phyloP scores from a whole-genome alignment of 37 sponge, comb jelly and placozoan species.

The Axinella damicornis region DNA sequence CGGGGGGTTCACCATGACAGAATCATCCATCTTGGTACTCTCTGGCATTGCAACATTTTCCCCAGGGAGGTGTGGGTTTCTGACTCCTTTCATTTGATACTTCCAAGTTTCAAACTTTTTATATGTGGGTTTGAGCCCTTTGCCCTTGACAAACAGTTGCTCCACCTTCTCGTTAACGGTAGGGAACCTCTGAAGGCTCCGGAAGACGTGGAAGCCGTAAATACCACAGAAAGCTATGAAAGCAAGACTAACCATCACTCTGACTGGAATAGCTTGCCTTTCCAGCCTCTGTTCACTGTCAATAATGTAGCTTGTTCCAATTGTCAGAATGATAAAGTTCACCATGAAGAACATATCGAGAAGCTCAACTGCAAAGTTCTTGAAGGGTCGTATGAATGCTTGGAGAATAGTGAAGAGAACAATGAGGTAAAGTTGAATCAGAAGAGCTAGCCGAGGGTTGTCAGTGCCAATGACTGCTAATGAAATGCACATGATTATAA shows the following conservation, averaged over 20 bases:
- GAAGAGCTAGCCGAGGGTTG: neutral
- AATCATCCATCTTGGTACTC: too few species aligned
- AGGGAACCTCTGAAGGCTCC: neutral
- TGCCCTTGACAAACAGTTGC: too few species aligned
- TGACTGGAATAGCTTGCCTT: neutral
- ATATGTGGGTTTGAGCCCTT: too few species aligned
- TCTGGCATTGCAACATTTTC: too few species aligned
- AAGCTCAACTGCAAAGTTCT: neutral
- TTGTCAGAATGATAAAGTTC: conserved; percentile 9
- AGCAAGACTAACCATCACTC: neutral
- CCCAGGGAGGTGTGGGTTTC: too few species aligned
- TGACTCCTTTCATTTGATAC: too few species aligned
- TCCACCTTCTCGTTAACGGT: too few species aligned
- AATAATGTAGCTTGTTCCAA: neutral
- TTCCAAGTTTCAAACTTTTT: too few species aligned
- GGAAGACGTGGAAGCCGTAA: neutral
- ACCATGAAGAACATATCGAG: conserved; percentile 43
- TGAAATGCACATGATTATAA: conserved; percentile 16
- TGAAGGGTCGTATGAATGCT: conserved; percentile 46
- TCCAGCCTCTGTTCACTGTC: neutral
- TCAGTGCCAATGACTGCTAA: conserved; percentile 6
- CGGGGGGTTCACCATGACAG: too few species aligned
- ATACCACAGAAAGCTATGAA: neutral
- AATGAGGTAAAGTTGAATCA: conserved; percentile 6
- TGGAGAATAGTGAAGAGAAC: conserved; percentile 8